Evolutionary conservation across 35 echinoderm and acorn worm species (phyloP), one percentile per base, ranked within the genome.

Genomic region (Lytechinus variegatus): DNA sequence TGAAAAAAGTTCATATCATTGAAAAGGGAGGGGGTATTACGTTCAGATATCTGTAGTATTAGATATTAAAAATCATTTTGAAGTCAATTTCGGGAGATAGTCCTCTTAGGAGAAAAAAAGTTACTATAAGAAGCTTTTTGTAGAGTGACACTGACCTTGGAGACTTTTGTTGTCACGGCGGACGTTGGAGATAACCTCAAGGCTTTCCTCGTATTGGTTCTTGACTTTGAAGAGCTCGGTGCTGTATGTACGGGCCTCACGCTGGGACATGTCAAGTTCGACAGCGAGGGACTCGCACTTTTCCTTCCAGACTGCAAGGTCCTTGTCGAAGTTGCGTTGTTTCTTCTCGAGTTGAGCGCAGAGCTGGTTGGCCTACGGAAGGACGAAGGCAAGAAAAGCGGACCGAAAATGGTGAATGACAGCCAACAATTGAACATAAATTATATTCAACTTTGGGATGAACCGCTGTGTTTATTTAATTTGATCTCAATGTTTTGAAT

Each of bases 161-260:
- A 99, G 95, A 53, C 89, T 91, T 95, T 96, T 99, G 97, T 99
- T 99, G 66, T 99, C 98, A 61, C 98, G 94, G 61, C 96, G 94
- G 54, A 96, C 56, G 89, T 54, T 96, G 90, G 95, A 96, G 29
- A 99, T 94, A 55, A 87, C 95, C 91, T 99, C 98, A 27, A 96
- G 13, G 87, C 87, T 96, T 56, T 99, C 98, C 52, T 99, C 98
- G 92, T 99, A 98, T 54, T 94, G 28, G 91, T 92, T 97, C 97
- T 99, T 99, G 96, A 97, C 89, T 91, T 98, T 98, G 97, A 97
- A 99, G 58, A 99, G 96, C 94, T 99, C 98, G 14, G 98, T 97
- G 93, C 94, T 95, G 96, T 97, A 92, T 55, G 91, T 93, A 88
- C 98, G 98, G 55, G 95, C 94, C 89, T 99, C 98, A 56, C 96